A percentile compares a stretch with the other conserved stretches of the same genome.
Conservation (phyloP, 2,888 invertebrate species). For the Stenchaetothrips biformis region DNA sequence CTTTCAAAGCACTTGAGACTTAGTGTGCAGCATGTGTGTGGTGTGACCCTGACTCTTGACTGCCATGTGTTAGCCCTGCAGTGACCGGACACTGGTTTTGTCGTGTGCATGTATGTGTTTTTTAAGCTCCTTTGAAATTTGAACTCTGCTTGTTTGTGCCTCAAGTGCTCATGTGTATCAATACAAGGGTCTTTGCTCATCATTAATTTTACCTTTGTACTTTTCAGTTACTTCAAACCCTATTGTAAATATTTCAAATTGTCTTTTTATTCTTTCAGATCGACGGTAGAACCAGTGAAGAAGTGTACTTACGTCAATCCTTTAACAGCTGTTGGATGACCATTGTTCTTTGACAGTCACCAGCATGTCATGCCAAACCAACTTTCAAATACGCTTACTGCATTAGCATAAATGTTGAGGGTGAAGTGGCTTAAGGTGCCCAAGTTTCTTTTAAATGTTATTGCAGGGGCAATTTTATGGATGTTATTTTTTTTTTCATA, state of each 20-base stretch:
- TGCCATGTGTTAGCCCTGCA: background rate
- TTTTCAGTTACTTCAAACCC: background rate
- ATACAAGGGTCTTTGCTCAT: too few species aligned
- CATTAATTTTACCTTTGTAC: background rate
- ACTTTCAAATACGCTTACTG: background rate
- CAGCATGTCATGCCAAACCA: background rate
- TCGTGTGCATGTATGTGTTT: too few species aligned
- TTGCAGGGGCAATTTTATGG: too few species aligned
- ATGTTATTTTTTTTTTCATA: background rate
- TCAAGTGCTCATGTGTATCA: too few species aligned
- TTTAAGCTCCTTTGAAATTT: too few species aligned
- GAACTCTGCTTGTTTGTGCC: too few species aligned
- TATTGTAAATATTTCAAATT: background rate
- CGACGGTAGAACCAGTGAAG: conserved; percentile 22
- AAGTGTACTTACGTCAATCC: background rate
- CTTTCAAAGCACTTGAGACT: background rate
- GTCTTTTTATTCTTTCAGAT: background rate
- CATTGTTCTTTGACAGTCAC: background rate
- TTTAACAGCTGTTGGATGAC: background rate
- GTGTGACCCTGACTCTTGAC: background rate
- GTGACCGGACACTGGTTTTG: background rate
- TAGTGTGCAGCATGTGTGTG: background rate
- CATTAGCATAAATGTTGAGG: background rate
- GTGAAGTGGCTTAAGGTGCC: background rate
- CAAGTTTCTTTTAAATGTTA: background rate